phyloP scores from a whole-genome alignment of 2,888 invertebrate genomes.

The Melieria crassipennis region DNA sequence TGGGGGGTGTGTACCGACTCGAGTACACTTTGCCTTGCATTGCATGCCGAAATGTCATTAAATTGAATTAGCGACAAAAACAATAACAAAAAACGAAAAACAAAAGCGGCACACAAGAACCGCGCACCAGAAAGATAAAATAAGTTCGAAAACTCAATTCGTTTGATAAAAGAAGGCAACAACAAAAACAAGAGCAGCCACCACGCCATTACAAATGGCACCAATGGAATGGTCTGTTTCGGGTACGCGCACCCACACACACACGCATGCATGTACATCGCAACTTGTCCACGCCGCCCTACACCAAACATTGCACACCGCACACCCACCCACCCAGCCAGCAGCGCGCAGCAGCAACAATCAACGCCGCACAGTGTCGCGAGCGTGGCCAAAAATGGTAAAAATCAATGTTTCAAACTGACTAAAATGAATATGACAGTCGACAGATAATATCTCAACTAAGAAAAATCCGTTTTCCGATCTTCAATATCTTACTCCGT shows the following conservation, averaged over 20 bases:
- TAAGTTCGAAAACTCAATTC: too few relatives aligned
- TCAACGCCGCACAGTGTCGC: too few relatives aligned
- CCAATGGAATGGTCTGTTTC: slow-evolving; percentile 30
- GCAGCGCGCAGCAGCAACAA: slow-evolving; percentile 3
- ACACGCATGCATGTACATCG: background rate
- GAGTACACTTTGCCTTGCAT: too few relatives aligned
- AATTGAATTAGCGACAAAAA: background rate
- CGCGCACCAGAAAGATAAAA: too few relatives aligned
- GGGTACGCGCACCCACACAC: background rate
- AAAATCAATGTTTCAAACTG: too few relatives aligned
- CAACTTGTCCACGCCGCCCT: background rate
- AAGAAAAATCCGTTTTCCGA: too few relatives aligned
- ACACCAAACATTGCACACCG: background rate
- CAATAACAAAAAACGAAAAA: slow-evolving; percentile 8
- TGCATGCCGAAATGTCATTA: too few relatives aligned
- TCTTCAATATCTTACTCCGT: too few relatives aligned
- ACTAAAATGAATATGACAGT: too few relatives aligned
- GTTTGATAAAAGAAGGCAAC: background rate
- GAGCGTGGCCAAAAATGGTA: too few relatives aligned
- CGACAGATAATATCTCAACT: too few relatives aligned
- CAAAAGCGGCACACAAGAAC: slow-evolving; percentile 8
- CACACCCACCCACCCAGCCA: slow-evolving; percentile 11
- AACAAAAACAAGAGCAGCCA: slow-evolving; percentile 39
- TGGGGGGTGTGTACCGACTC: too few relatives aligned
- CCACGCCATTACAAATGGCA: slow-evolving; percentile 49